phyloP scores from a whole-genome alignment of 2,888 invertebrate genomes.

The Digitonthophagus gazella region DNA sequence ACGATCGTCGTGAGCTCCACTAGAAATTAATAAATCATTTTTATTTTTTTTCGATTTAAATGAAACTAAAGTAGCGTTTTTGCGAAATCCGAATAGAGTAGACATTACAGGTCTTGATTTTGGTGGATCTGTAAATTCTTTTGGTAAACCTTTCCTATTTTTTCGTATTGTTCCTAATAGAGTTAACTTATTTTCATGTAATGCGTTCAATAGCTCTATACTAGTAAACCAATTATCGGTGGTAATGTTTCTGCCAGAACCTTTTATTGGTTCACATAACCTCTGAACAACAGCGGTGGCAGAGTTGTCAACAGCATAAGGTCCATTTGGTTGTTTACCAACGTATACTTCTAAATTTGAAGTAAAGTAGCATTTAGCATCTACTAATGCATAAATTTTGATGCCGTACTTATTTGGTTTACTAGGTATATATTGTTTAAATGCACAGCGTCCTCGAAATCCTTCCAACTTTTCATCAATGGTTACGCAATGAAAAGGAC shows the following conservation, averaged over 20 bases:
- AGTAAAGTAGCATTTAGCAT: too few species aligned
- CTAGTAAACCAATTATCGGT: too few species aligned
- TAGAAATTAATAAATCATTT: slow-evolving; percentile 18
- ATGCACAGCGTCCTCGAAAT: slow-evolving; percentile 16
- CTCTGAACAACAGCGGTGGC: slow-evolving; percentile 15
- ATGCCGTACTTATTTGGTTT: too few species aligned
- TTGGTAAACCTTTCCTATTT: slow-evolving; percentile 21
- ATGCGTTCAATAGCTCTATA: too few species aligned
- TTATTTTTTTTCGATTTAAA: slow-evolving; percentile 18
- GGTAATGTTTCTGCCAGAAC: slow-evolving; percentile 23
- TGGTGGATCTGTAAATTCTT: too few species aligned
- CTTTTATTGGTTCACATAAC: slow-evolving; percentile 11
- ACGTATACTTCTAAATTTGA: slow-evolving; percentile 18
- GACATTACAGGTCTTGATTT: too few species aligned
- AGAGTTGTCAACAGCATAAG: slow-evolving; percentile 1
- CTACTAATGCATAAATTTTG: too few species aligned
- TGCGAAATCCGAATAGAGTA: too few species aligned
- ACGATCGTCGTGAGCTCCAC: slow-evolving; percentile 13
- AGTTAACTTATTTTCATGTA: slow-evolving; percentile 11
- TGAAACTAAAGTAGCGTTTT: too few species aligned
- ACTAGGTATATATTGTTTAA: too few species aligned
- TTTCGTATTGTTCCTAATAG: slow-evolving; percentile 23
- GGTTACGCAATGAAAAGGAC: background rate
- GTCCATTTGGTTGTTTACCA: too few species aligned
- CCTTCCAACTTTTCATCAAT: slow-evolving; percentile 15